phyloP scores from a whole-genome alignment of 2,797 vertebrate species.

The Allobates femoralis region DNA sequence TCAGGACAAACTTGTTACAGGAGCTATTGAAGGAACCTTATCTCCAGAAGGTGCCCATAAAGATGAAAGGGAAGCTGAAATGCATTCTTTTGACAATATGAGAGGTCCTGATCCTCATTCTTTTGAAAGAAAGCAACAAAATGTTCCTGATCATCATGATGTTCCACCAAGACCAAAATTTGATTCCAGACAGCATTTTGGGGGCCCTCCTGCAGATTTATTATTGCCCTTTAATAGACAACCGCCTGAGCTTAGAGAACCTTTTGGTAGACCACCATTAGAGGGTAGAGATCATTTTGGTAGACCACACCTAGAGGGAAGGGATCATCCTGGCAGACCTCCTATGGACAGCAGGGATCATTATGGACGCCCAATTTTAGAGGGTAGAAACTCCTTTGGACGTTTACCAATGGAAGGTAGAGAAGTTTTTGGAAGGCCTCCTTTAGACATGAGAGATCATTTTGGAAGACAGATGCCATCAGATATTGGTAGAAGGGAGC shows the following conservation, averaged over 20 bases:
- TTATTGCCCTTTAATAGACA: conserved; percentile 80
- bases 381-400: conserved; percentile 77
- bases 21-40: conserved; percentile 70
- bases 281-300: conserved; percentile 80
- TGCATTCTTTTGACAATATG: conserved; percentile 7
- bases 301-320: conserved; percentile 77
- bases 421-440: conserved; percentile 78
- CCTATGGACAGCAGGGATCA: conserved; percentile 87
- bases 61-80: conserved; percentile 35
- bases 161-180: conserved; percentile 75
- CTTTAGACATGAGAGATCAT: conserved; percentile 84
- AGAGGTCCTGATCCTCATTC: conserved; percentile 6
- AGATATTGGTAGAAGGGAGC: conserved; percentile 83
- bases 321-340: conserved; percentile 86
- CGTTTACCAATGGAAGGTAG: conserved; percentile 80
- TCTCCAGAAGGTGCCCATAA: conserved; percentile 16
- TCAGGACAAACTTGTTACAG: conserved; percentile 70
- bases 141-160: conserved; percentile 27
- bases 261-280: conserved; percentile 77
- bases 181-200: conserved; percentile 84
- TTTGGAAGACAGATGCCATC: conserved; percentile 74
- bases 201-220: conserved; percentile 83
- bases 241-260: conserved; percentile 79
- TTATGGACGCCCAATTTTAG: conserved; percentile 76
- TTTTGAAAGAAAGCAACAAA: conserved; percentile 28